Percentiles rank a stretch among this genome's conserved stretches.
These are phyloP conservation scores for Callaeas wilsoni DNA, from an alignment of 2,113 vertebrate genomes.

Conservation along the genomic window DNA sequence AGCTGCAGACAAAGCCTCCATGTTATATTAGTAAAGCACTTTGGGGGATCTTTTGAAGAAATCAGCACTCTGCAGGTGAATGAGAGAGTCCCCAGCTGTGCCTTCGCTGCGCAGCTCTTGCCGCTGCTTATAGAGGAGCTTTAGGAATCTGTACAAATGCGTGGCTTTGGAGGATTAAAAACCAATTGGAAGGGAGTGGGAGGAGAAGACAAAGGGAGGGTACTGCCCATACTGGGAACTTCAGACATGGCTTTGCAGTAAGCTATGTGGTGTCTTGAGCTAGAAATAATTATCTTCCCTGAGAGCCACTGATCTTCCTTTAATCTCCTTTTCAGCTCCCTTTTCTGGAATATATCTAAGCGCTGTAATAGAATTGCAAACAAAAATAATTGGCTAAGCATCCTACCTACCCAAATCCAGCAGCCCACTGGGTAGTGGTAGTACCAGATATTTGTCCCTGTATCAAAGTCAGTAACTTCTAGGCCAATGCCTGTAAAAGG, in stretches of 20 bases:
- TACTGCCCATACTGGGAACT: neutral
- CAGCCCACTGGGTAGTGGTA: neutral
- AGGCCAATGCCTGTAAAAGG: neutral
- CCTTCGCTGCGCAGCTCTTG: neutral
- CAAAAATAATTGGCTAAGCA: neutral
- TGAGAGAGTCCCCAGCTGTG: neutral
- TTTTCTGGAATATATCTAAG: neutral
- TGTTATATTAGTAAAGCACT: neutral
- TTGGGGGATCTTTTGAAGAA: neutral
- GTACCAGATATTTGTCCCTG: neutral
- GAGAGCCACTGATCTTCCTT: slow-evolving; percentile 14
- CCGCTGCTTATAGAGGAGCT: neutral
- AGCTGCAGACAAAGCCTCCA: neutral
- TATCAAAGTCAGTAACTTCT: neutral
- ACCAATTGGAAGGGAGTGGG: neutral
- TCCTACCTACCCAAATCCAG: neutral
- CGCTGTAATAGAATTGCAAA: neutral
- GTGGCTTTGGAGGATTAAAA: neutral
- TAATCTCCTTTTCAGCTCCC: slow-evolving; percentile 10
- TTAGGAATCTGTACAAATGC: neutral
- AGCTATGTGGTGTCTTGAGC: neutral
- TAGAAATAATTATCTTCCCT: slow-evolving; percentile 38
- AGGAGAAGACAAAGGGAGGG: neutral
- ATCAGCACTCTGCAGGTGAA: neutral
- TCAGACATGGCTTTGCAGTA: neutral